phyloP scores from a whole-genome alignment of 2,888 invertebrate genomes.

The Hartigia nigra region DNA sequence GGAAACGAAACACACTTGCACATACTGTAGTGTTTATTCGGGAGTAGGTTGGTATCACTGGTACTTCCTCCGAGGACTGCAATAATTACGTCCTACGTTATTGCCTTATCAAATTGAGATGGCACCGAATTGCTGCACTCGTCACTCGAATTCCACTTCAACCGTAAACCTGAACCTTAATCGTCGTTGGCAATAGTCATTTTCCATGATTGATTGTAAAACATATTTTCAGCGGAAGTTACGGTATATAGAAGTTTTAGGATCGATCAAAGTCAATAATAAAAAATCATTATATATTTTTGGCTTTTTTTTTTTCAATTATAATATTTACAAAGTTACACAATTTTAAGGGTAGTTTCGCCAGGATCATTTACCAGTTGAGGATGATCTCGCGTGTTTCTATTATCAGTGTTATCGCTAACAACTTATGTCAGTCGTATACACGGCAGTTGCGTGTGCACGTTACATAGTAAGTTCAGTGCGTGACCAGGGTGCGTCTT shows the following conservation, averaged over 20 bases:
- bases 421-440: too few species aligned
- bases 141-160: background rate
- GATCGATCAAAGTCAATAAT: background rate
- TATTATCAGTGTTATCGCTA: too few species aligned
- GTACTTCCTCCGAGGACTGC: background rate
- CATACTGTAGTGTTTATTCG: background rate
- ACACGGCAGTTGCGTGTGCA: too few species aligned
- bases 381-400: too few species aligned
- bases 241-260: background rate
- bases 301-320: too few species aligned
- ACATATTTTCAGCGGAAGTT: accelerated
- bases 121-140: too few species aligned
- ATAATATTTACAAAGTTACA: too few species aligned
- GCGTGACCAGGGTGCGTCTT: too few species aligned
- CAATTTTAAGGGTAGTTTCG: too few species aligned
- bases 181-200: background rate
- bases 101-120: background rate
- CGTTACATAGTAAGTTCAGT: too few species aligned
- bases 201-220: background rate
- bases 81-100: background rate
- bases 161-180: background rate
- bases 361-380: background rate
- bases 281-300: too few species aligned
- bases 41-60: background rate
- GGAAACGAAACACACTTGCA: background rate